A percentile compares a stretch with the other conserved stretches of the same genome.
phyloP scores from a whole-genome alignment of 2,888 invertebrate species.

The Euzetes globulus region DNA sequence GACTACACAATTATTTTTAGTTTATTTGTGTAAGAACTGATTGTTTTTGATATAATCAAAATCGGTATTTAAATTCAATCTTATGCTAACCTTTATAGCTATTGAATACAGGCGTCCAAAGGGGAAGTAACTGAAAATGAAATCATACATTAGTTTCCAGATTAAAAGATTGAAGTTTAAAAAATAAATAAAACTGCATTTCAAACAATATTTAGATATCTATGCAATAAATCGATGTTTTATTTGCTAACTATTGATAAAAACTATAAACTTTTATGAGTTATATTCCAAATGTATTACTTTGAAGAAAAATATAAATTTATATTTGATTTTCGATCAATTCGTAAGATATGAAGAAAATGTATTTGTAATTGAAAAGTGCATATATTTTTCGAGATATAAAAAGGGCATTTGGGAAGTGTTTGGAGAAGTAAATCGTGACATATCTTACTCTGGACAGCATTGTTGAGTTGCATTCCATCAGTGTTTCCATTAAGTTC shows the following conservation, averaged over 20 bases:
- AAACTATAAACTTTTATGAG: not conserved
- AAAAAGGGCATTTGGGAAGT: not conserved
- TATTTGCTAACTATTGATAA: slow-evolving; percentile 1
- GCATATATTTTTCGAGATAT: not conserved
- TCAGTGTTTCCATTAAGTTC: slow-evolving; percentile 82
- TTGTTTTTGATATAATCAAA: not conserved
- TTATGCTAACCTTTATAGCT: slow-evolving; percentile 70
- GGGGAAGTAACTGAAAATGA: slow-evolving; percentile 58
- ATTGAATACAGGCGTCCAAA: slow-evolving; percentile 92
- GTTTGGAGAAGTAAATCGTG: not conserved
- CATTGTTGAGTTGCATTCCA: slow-evolving; percentile 89
- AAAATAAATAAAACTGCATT: slow-evolving; percentile 26
- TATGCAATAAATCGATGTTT: not conserved
- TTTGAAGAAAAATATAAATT: not conserved
- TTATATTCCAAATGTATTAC: not conserved
- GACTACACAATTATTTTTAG: not conserved
- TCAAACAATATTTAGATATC: not conserved
- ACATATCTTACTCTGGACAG: slow-evolving; percentile 51
- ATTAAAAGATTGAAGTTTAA: no score
- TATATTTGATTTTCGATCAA: not conserved
- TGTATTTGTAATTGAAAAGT: not conserved
- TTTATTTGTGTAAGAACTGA: not conserved
- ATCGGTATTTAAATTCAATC: not conserved
- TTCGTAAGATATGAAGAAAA: not conserved
- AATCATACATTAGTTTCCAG: not conserved